A percentile compares a stretch with the other conserved stretches of the same genome.
Evolutionary conservation across 2,113 vertebrate species (phyloP).

Genomic region (Cnemophilus loriae): DNA sequence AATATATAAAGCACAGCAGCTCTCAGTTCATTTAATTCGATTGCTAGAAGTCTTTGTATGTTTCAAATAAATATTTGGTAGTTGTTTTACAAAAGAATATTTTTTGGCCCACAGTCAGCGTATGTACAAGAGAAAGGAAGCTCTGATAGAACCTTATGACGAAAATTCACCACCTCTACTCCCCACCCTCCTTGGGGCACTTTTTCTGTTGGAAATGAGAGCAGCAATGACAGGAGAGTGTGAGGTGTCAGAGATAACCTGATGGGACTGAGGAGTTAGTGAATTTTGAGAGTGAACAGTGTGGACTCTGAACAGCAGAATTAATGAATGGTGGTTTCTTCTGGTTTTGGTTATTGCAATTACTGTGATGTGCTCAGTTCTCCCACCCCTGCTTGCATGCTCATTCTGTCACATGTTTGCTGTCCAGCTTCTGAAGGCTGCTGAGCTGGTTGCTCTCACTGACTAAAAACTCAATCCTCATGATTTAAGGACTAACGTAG

Average conservation of each 20-base stretch:
- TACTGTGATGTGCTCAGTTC: background rate
- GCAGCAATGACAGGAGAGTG: background rate
- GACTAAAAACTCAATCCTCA: background rate
- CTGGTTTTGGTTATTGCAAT: background rate
- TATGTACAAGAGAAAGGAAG: background rate
- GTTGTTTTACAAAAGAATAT: background rate
- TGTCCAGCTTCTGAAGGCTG: background rate
- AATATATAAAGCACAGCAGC: constrained; percentile 11
- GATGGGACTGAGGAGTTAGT: background rate
- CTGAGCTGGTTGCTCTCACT: background rate
- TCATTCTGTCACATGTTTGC: background rate
- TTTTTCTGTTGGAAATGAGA: background rate
- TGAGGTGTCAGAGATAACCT: background rate
- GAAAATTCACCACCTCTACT: background rate
- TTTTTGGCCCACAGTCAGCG: background rate
- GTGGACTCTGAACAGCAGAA: background rate
- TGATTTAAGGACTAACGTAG: background rate
- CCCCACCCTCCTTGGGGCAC: background rate
- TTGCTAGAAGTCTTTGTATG: constrained; percentile 44
- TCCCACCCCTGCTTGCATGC: background rate
- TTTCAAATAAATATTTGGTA: constrained; percentile 55
- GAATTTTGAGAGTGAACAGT: background rate
- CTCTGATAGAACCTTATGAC: background rate
- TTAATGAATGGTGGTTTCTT: background rate
- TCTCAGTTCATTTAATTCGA: constrained; percentile 49